Conservation (phyloP, 2,888 invertebrate species). For the Lucinisca nassula region DNA sequence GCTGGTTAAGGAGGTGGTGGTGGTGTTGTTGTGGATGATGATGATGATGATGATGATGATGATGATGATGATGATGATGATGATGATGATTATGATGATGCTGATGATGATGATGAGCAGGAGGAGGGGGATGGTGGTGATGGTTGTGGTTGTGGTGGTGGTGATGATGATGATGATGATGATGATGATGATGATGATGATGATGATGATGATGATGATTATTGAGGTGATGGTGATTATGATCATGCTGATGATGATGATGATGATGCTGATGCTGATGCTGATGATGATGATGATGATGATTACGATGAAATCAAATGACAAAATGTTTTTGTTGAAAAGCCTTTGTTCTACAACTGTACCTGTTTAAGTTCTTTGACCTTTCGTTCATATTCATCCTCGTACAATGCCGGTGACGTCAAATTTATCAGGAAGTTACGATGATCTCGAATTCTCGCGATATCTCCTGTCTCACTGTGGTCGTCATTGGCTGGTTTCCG, state of each 20-base stretch:
- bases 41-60: not conserved
- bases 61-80: not conserved
- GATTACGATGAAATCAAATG: too few relatives aligned
- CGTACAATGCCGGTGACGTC: conserved; percentile 61
- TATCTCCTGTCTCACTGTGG: conserved; percentile 63
- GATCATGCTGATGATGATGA: too few relatives aligned
- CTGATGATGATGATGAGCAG: not conserved
- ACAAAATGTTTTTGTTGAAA: too few relatives aligned
- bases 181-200: too few relatives aligned
- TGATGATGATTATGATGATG: not conserved
- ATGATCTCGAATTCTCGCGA: conserved; percentile 60
- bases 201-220: too few relatives aligned
- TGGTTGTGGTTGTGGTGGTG: too few relatives aligned
- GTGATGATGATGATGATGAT: too few relatives aligned
- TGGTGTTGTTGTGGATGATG: not conserved
- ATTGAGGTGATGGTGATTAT: too few relatives aligned
- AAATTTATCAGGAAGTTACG: conserved; percentile 66
- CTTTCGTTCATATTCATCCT: conserved; percentile 67
- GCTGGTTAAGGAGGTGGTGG: not conserved
- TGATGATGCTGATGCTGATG: too few relatives aligned
- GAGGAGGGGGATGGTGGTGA: not conserved
- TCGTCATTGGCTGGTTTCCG: conserved; percentile 67
- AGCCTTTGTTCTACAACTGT: too few relatives aligned
- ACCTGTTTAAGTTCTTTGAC: conserved; percentile 61
- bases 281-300: too few relatives aligned